phyloP scores from a whole-genome alignment of 2,888 invertebrate species.

The Drosophila subquinaria region DNA sequence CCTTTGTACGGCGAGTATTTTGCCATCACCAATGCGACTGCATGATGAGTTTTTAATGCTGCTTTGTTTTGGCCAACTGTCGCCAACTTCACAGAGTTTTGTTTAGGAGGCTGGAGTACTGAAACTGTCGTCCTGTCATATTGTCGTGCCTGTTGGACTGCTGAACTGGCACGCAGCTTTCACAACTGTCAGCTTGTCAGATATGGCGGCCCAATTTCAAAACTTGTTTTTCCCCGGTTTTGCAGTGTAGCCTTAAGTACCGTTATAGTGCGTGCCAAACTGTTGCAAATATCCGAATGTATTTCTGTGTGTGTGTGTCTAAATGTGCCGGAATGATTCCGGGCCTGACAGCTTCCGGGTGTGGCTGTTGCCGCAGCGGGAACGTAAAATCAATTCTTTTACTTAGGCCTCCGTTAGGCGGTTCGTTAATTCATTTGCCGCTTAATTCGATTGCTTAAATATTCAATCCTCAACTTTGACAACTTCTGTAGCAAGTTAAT shows the following conservation, averaged over 20 bases:
- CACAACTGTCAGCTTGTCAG: conserved; percentile 62
- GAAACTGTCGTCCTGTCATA: conserved; percentile 13
- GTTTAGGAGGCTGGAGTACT: conserved; percentile 35
- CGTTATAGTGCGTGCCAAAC: conserved; percentile 58
- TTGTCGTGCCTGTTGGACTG: conserved; percentile 24
- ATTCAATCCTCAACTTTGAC: conserved; percentile 40
- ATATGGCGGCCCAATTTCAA: conserved; percentile 66
- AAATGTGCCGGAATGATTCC: conserved; percentile 41
- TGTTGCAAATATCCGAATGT: conserved; percentile 51
- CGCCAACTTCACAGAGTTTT: conserved; percentile 31
- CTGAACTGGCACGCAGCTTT: conserved; percentile 61
- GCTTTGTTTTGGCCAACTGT: conserved; percentile 55
- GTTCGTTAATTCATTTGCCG: conserved; percentile 32
- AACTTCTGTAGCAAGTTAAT: conserved; percentile 60
- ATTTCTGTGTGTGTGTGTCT: not conserved
- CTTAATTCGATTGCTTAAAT: conserved; percentile 51
- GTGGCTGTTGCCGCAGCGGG: conserved; percentile 12
- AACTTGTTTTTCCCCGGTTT: conserved; percentile 51
- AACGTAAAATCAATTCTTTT: conserved; percentile 49
- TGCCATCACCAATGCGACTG: conserved; percentile 29
- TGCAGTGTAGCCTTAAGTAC: conserved; percentile 8
- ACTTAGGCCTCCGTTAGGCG: conserved; percentile 5
- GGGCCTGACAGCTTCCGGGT: conserved; percentile 53
- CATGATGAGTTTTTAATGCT: conserved; percentile 71
- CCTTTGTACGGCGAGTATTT: conserved; percentile 1